Conservation (phyloP, 2,888 invertebrate species). For the Habrosyne pyritoides region DNA sequence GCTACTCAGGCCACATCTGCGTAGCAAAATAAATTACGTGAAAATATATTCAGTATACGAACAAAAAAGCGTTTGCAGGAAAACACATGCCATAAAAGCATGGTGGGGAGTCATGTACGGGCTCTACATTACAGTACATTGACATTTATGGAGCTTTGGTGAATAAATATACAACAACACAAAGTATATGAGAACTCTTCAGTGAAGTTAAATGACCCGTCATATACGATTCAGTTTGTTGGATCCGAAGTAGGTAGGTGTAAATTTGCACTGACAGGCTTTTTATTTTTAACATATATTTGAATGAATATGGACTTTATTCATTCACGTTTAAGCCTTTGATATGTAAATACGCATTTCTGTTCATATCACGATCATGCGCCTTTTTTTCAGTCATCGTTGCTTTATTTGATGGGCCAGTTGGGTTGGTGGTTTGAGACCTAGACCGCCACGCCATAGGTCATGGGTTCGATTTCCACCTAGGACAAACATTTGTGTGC, state of each 20-base stretch:
- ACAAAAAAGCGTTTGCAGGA: conserved; percentile 29
- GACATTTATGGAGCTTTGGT: conserved; percentile 8
- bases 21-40: conserved; percentile 31
- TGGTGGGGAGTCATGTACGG: conserved; percentile 16
- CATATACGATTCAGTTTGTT: conserved; percentile 7
- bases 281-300: background rate
- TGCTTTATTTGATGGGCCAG: background rate
- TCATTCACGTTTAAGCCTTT: background rate
- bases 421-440: no score
- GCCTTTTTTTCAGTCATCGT: background rate
- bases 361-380: background rate
- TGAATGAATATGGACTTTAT: background rate
- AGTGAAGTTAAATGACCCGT: conserved; percentile 4
- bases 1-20: conserved; percentile 34
- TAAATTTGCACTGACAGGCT: background rate
- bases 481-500: no score
- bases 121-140: conserved; percentile 7
- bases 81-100: conserved; percentile 33
- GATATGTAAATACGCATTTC: background rate
- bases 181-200: background rate
- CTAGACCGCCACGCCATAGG: no score
- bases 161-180: background rate
- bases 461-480: no score
- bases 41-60: conserved; percentile 33
- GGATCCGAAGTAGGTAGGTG: background rate